Evolutionary conservation across 1,140 invertebrate genomes (phyloP), one percentile per base, ranked within the genome.

Genomic region (Drosophila littoralis): DNA sequence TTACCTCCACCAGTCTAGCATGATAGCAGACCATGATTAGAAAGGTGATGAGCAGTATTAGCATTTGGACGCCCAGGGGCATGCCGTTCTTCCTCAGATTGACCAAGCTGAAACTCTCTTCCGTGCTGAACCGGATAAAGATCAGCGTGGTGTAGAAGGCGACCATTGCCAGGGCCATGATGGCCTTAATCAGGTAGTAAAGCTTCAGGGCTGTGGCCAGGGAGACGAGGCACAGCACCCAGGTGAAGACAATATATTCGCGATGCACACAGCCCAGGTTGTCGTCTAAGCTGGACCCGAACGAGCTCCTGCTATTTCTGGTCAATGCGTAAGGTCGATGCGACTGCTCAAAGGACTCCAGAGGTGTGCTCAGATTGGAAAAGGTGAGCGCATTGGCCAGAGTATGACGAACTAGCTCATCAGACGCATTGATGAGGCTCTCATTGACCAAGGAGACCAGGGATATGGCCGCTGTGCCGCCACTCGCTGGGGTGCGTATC

Each of bases 171-270:
- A 96, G 88, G 0, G 97, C 96, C 67, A 99, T 92, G 1, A 96
- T 93, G 0, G 97, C 96, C 93, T 99, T 99, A 35, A 98, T 95
- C 48, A 98, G 89, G 89, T 98, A 98, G 85, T 98, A 97, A 5
- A 99, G 93, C 90, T 98, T 98, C 8, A 99, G 93, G n/a, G 98
- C 98, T 0, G 97, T 97, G 1, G 97, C 97, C 61, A 98, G 93
- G 0, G 97, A 96, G 0, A 98, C 96, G 40, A 99, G 94, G 67
- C 97, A 98, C n/a, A 99, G 93, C 22, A 98, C 96, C 97, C 97
- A 98, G 0, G 97, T 97, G 92, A 98, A 97, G 1, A 98, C 96
- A 8, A 98, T 95, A 89, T 98, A 98, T 92, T 98, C 97, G 0
- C 97, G 96, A 70, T 95, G 94, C 32, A 94, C 93, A 66, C 95